Percentiles rank a stretch among this genome's conserved stretches.
These are phyloP conservation scores for Cinara cedri DNA, from an alignment of 2,888 invertebrate genomes.

Conservation along the genomic window DNA sequence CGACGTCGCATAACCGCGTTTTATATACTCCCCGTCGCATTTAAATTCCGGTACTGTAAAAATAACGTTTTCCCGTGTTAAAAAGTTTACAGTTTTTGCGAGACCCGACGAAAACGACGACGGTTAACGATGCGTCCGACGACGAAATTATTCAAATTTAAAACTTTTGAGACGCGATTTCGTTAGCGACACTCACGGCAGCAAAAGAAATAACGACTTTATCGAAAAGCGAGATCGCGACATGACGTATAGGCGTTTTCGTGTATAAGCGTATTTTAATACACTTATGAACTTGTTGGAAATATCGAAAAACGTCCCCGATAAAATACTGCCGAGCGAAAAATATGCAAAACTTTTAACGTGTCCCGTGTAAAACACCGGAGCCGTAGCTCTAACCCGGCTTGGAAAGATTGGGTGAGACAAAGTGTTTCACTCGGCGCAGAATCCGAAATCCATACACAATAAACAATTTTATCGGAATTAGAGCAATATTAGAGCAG, in stretches of 20 bases:
- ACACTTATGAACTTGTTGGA: too few species aligned
- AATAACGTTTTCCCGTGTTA: background rate
- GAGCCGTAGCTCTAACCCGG: too few species aligned
- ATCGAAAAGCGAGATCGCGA: background rate
- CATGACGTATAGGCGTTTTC: background rate
- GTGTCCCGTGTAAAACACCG: too few species aligned
- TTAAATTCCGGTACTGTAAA: background rate
- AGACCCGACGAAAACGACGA: too few species aligned
- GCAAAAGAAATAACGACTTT: conserved; percentile 16
- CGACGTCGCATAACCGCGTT: background rate
- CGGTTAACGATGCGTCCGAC: too few species aligned
- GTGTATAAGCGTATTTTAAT: too few species aligned
- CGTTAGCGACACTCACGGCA: background rate
- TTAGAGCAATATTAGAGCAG: too few species aligned
- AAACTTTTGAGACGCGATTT: conserved; percentile 4
- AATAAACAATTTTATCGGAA: too few species aligned
- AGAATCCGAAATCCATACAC: too few species aligned
- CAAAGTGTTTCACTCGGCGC: too few species aligned
- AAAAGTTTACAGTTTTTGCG: background rate
- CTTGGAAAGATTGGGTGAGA: too few species aligned
- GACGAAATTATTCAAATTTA: conserved; percentile 22
- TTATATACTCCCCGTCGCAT: background rate
- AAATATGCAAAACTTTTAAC: too few species aligned
- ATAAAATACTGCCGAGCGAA: background rate
- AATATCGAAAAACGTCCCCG: background rate